Base-by-base conservation (phyloP, 2,113 vertebrate species). In the Pluvianellus socialis region DNA sequence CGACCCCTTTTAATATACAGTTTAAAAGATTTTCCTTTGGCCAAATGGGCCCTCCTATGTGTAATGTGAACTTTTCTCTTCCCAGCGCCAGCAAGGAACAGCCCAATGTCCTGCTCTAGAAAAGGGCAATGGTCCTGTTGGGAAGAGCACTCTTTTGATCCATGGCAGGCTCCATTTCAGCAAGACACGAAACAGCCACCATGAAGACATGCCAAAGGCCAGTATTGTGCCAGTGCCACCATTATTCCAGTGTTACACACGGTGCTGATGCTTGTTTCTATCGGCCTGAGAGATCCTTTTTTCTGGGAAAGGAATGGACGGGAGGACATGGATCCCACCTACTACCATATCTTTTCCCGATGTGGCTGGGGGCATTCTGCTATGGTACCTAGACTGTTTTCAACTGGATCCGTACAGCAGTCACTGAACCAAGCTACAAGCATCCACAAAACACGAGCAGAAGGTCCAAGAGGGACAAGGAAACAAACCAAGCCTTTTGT, bases 1-100 rank as follows among this genome's bases (percentile, higher is more conserved):
- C 0, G 2, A 45, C 26, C 62, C 14, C n/a, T 92, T 85, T 92
- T 47, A 96, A 82, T 18, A 58, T 26, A 84, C 0, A 19, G 1
- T 79, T 89, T 79, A n/a, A 87, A 91, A 65, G 35, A 79, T 72
- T 82, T 89, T 82, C 26, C 28, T 82, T 88, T 45, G 45, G 26
- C 59, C 62, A 40, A 73, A 21, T 40, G 14, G 12, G 14, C 23
- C 4, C 8, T 91, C 32, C 38, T 38, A 40, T 32, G 7, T 6
- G 38, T 66, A 74, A 49, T 2, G 1, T 6, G 24, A 88, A 42
- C 24, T 6, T 79, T 92, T 88, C 35, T 88, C 30, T 13, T 52
- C 22, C 50, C 1, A 3, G 32, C 14, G 10, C 38, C 30, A 86
- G 44, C 21, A 83, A 49, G 38, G 27, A 88, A 56, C 27, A 52